phyloP scores from a whole-genome alignment of 2,888 invertebrate species.

The Dendrolimus houi region DNA sequence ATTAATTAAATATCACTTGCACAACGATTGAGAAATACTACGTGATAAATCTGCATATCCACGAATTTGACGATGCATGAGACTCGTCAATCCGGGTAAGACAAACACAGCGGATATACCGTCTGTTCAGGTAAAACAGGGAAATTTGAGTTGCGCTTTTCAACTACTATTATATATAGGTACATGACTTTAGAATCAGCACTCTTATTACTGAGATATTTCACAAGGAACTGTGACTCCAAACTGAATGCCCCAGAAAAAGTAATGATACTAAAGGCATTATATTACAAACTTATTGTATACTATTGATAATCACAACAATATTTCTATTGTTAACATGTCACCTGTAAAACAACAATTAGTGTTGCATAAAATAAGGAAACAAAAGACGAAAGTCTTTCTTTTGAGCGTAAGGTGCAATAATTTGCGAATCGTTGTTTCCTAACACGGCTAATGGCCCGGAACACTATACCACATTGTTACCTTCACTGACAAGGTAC shows the following conservation, averaged over 20 bases:
- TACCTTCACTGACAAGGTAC: conserved; percentile 49
- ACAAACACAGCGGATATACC: too few relatives aligned
- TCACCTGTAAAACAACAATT: conserved; percentile 46
- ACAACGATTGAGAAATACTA: too few relatives aligned
- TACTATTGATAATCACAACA: neutral
- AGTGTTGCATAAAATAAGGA: conserved; percentile 43
- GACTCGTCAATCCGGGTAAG: too few relatives aligned
- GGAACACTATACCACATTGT: conserved; percentile 58
- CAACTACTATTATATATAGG: too few relatives aligned
- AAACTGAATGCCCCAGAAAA: conserved; percentile 20
- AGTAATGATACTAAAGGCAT: conserved; percentile 10
- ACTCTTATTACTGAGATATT: neutral
- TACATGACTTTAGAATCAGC: too few relatives aligned
- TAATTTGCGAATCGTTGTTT: conserved; percentile 55
- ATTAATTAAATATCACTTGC: too few relatives aligned
- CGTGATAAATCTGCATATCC: too few relatives aligned
- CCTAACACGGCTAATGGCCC: conserved; percentile 51
- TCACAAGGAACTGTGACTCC: conserved; percentile 13
- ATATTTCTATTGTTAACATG: conserved; percentile 22
- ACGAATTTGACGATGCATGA: too few relatives aligned
- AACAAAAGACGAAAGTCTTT: conserved; percentile 68
- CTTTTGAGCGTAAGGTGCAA: conserved; percentile 56
- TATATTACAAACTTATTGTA: neutral
- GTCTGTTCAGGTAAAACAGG: too few relatives aligned
- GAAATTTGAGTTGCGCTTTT: too few relatives aligned